These are phyloP conservation scores for Spodoptera frugiperda DNA, from an alignment of 1,140 invertebrate species.

Conservation along the genomic window DNA sequence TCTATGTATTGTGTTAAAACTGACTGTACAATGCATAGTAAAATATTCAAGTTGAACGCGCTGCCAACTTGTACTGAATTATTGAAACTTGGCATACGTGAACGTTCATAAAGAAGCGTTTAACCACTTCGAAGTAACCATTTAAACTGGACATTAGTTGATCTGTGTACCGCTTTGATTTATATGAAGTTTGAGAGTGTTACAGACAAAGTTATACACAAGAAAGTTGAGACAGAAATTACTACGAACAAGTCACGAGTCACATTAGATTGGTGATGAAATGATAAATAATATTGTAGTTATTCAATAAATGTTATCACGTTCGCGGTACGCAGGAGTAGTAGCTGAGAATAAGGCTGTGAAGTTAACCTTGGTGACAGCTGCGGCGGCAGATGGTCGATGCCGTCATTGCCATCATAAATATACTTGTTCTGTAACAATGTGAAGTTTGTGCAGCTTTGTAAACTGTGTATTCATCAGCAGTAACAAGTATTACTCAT, in stretches of 20 bases:
- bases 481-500: conserved; percentile 12
- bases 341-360: conserved; percentile 29
- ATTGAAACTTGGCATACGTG: background rate
- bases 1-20: too few species aligned
- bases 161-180: conserved; percentile 12
- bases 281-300: too few species aligned
- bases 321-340: conserved; percentile 17
- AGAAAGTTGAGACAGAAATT: too few species aligned
- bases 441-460: conserved; percentile 40
- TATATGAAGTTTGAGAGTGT: background rate
- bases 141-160: background rate
- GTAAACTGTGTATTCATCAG: conserved; percentile 15
- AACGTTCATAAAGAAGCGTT: conserved; percentile 12
- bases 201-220: background rate
- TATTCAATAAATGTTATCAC: too few species aligned
- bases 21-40: background rate
- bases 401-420: conserved; percentile 45
- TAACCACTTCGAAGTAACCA: background rate
- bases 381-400: conserved; percentile 47
- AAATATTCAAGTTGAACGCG: background rate
- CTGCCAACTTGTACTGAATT: background rate
- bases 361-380: conserved; percentile 49
- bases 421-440: conserved; percentile 1
- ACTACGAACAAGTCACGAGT: background rate
- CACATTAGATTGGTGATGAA: background rate